phyloP scores from a whole-genome alignment of 2,113 vertebrate species.

The Spilogale gracilis region DNA sequence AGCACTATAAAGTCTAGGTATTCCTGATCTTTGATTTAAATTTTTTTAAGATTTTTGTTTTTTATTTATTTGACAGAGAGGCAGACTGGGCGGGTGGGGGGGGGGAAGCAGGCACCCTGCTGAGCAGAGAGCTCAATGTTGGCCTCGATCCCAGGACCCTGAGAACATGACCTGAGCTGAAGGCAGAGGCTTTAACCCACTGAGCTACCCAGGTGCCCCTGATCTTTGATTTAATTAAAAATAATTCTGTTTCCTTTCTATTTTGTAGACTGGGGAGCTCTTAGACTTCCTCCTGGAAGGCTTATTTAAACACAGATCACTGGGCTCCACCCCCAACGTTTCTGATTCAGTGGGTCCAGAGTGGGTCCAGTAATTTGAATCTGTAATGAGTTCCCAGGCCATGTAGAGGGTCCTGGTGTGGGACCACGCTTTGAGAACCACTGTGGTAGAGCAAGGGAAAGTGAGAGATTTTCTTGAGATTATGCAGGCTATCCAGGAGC shows the following conservation, averaged over 20 bases:
- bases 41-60: no score
- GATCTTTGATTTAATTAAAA: constrained; percentile 14
- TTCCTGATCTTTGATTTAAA: background rate
- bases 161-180: no score
- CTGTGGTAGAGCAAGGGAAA: background rate
- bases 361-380: background rate
- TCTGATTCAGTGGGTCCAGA: background rate
- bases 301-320: background rate
- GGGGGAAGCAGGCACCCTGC: no score
- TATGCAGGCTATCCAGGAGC: background rate
- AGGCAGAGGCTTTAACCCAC: no score
- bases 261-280: background rate
- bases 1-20: background rate
- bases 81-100: no score
- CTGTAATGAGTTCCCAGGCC: background rate
- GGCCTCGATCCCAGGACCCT: no score
- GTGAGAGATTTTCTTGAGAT: constrained; percentile 30
- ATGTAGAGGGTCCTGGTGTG: background rate
- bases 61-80: no score
- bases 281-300: background rate
- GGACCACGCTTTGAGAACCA: constrained; percentile 5
- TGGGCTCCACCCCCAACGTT: background rate
- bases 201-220: background rate
- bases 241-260: background rate
- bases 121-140: no score